Conservation (phyloP, 2,797 vertebrate species). For the Lutjanus argentimaculatus region DNA sequence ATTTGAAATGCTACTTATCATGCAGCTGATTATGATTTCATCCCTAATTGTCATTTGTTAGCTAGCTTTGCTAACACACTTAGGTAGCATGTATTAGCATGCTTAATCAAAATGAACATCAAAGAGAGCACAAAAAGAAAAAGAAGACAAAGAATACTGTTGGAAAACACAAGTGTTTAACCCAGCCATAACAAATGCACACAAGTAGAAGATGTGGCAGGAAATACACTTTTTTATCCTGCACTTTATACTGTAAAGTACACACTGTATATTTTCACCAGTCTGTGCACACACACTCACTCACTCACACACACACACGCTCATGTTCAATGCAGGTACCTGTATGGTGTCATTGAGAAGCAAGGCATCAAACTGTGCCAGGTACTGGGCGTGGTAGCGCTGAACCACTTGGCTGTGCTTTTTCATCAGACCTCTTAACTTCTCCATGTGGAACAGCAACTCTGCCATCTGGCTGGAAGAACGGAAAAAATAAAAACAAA, state of each 20-base stretch:
- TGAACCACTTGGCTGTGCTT: constrained; percentile 84
- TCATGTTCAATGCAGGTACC: constrained; percentile 75
- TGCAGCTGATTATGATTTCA: too few relatives aligned
- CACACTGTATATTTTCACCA: too few relatives aligned
- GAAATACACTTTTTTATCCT: neutral
- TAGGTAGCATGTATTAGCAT: too few relatives aligned
- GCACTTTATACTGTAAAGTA: neutral
- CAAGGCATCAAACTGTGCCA: constrained; percentile 92
- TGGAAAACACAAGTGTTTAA: too few relatives aligned
- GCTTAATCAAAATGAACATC: too few relatives aligned
- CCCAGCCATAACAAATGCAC: too few relatives aligned
- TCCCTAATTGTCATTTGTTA: too few relatives aligned
- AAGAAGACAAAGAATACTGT: too few relatives aligned
- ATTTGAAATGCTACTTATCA: too few relatives aligned
- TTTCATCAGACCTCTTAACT: constrained; percentile 83
- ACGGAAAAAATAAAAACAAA: neutral
- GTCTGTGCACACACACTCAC: neutral
- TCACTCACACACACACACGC: neutral
- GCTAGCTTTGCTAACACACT: too few relatives aligned
- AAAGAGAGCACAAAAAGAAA: too few relatives aligned
- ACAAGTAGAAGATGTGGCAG: too few relatives aligned
- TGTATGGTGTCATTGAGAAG: constrained; percentile 93
- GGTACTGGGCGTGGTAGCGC: constrained; percentile 92
- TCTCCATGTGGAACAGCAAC: constrained; percentile 91
- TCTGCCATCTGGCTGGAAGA: constrained; percentile 89